phyloP scores from a whole-genome alignment of 2,113 vertebrate species.

The Hiodon alosoides region DNA sequence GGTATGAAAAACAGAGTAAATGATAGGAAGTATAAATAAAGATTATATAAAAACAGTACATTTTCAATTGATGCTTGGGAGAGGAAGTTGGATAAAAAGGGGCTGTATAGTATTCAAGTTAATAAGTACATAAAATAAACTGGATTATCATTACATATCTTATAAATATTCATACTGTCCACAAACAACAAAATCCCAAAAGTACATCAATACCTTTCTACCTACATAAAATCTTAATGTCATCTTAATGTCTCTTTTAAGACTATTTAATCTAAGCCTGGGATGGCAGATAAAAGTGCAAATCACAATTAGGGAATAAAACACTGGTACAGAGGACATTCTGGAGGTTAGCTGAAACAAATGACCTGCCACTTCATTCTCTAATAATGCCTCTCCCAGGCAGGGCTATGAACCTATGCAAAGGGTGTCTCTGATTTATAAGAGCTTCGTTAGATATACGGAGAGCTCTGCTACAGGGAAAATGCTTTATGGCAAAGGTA shows the following conservation, averaged over 20 bases:
- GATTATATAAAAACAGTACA: too few relatives aligned
- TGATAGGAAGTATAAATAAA: too few relatives aligned
- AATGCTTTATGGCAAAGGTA: slow-evolving; percentile 26
- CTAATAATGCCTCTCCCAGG: background rate
- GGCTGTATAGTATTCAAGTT: background rate
- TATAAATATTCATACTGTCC: too few relatives aligned
- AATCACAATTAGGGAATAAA: background rate
- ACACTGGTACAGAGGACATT: background rate
- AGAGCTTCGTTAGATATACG: slow-evolving; percentile 1
- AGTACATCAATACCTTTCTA: too few relatives aligned
- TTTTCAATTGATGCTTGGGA: too few relatives aligned
- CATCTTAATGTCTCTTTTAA: background rate
- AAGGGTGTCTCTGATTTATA: slow-evolving; percentile 25
- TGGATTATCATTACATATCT: too few relatives aligned
- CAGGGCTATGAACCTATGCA: slow-evolving; percentile 21
- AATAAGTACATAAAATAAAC: too few relatives aligned
- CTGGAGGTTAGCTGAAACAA: background rate
- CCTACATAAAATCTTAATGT: too few relatives aligned
- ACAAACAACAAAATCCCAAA: too few relatives aligned
- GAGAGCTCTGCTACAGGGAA: background rate
- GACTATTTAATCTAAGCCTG: slow-evolving; percentile 21
- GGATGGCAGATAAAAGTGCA: background rate
- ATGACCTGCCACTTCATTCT: background rate
- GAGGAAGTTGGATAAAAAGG: too few relatives aligned
- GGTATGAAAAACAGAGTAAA: too few relatives aligned